Evolutionary conservation across 1,140 invertebrate species (phyloP), one percentile per base, ranked within the genome.

Genomic region (Eulimnadia texana): DNA sequence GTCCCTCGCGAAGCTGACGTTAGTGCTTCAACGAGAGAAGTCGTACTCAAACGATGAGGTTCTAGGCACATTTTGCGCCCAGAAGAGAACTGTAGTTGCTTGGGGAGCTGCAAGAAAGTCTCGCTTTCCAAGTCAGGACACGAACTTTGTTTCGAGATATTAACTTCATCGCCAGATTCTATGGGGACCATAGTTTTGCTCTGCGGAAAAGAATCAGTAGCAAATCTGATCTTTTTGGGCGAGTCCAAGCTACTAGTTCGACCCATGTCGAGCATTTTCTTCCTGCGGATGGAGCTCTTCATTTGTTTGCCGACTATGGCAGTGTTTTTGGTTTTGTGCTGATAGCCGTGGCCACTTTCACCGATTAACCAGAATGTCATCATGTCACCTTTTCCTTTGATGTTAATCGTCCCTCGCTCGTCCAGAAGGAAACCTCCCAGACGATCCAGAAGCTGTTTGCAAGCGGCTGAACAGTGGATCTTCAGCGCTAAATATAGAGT

Each of bases 311-410:
- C 42, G 1, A 27, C 27, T 42, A 23, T 20, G 24, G n/a, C 23
- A 16, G 19, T 58, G 11, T 25, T 29, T 16, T 25, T 58, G 2
- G n/a, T 49, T 16, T 58, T 58, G 20, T 22, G 55, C 16, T 58
- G 28, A 27, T 58, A 42, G 29, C 60, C 9, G 11, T 54, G 60
- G 6, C 50, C 49, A 27, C 42, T 52, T 42, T 61, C 88, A 0
- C 86, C 87, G 9, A 82, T 70, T 24, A 96, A 69, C 88, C 90
- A 96, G 71, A 86, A 94, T 1, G 91, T 94, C 51, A 83, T 69
- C 67, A 88, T 82, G 27, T 89, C 83, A 0, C 61, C 52, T 59
- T 90, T 90, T 9, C 88, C 91, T 74, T 95, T 94, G 80, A 93
- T 86, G 1, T 79, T 74, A 1, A 93, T 80, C 1, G 87, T 64